These are phyloP conservation scores for Actinostola sp. DNA, from an alignment of 92 coral and sea anemone species.

Conservation along the genomic window DNA sequence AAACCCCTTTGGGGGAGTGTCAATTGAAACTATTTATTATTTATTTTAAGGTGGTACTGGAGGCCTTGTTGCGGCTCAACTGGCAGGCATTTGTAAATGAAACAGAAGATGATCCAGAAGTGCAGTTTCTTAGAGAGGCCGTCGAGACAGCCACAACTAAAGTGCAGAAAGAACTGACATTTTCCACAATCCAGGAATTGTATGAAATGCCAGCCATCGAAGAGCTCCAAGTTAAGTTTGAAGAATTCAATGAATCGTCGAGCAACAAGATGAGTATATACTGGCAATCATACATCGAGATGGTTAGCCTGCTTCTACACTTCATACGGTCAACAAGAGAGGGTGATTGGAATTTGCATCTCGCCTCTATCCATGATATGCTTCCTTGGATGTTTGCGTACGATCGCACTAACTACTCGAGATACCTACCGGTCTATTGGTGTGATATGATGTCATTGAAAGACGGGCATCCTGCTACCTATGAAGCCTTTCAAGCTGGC, in stretches of 20 bases:
- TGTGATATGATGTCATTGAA: too few species aligned
- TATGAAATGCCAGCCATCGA: constrained; percentile 6
- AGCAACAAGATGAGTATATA: constrained; percentile 30
- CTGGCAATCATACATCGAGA: constrained; percentile 45
- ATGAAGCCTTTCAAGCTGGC: too few species aligned
- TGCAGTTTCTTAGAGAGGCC: constrained; percentile 14
- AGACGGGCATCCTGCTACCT: too few species aligned
- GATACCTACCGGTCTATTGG: too few species aligned
- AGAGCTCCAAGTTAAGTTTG: constrained; percentile 16
- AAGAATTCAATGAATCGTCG: constrained; percentile 13
- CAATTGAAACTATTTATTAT: neutral
- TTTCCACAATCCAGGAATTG: constrained; percentile 32
- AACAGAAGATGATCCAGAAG: constrained; percentile 24
- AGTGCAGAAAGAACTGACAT: constrained; percentile 24
- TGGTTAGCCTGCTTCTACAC: constrained; percentile 36
- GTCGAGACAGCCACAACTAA: constrained; percentile 27
- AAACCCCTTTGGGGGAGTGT: neutral
- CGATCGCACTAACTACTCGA: too few species aligned
- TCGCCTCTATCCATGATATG: constrained; percentile 4
- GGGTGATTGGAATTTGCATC: constrained; percentile 19
- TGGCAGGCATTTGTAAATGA: constrained; percentile 36
- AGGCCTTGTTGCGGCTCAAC: constrained; percentile 43
- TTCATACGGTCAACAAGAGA: constrained; percentile 55
- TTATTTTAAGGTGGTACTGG: constrained; percentile 60
- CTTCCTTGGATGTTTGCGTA: too few species aligned